Evolutionary conservation across 1,140 invertebrate genomes (phyloP).

Genomic region (Antheraea mylitta): DNA sequence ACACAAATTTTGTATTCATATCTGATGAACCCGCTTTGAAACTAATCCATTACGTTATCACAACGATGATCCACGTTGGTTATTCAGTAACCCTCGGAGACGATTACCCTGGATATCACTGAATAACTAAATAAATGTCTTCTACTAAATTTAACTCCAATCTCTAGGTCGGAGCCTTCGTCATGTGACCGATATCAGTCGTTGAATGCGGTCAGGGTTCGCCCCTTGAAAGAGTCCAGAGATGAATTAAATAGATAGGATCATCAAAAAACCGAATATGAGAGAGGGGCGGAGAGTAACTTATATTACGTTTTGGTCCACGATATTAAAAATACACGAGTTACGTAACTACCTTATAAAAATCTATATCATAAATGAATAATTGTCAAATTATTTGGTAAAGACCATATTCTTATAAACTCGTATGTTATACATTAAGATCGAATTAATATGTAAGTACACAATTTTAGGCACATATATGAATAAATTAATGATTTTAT

Average conservation of each 20-base stretch:
- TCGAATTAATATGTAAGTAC: too few relatives aligned
- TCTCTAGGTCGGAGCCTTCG: constrained; percentile 53
- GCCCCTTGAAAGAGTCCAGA: constrained; percentile 65
- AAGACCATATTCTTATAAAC: too few relatives aligned
- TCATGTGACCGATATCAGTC: constrained; percentile 69
- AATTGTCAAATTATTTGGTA: too few relatives aligned
- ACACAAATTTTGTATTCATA: background rate
- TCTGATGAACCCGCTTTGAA: constrained; percentile 15
- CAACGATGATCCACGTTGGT: constrained; percentile 38
- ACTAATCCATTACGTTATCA: constrained; percentile 42
- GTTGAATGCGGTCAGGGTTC: constrained; percentile 65
- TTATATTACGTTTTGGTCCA: constrained; percentile 1
- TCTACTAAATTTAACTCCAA: constrained; percentile 76
- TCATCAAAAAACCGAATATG: constrained; percentile 59
- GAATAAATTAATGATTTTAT: too few relatives aligned
- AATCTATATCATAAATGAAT: too few relatives aligned
- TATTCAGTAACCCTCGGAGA: constrained; percentile 52
- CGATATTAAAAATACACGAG: background rate
- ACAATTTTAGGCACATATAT: too few relatives aligned
- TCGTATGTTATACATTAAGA: too few relatives aligned
- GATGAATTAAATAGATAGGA: constrained; percentile 77
- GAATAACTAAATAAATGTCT: constrained; percentile 72
- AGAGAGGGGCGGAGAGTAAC: constrained; percentile 30
- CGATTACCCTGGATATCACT: constrained; percentile 60
- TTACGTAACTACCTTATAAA: background rate